phyloP scores from a whole-genome alignment of 2,888 invertebrate species.

The Lycia hirtaria region DNA sequence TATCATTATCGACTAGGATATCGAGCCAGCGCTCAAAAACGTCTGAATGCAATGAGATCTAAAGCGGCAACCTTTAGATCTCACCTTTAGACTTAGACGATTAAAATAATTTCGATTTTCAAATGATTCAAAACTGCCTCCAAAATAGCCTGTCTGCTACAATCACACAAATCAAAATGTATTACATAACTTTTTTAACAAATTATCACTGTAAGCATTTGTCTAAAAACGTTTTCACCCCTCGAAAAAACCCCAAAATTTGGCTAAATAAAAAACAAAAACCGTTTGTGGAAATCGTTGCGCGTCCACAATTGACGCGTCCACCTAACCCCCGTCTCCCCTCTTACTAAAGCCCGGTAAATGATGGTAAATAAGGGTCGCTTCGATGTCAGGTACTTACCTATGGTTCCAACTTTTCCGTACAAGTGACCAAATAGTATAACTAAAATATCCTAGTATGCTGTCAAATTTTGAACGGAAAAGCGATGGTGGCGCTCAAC shows the following conservation, averaged over 20 bases:
- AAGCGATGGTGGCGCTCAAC: too few species aligned
- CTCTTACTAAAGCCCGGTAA: slow-evolving; percentile 36
- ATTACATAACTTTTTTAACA: not conserved
- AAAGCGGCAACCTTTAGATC: too few species aligned
- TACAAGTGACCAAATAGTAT: too few species aligned
- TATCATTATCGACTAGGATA: too few species aligned
- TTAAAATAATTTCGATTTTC: not conserved
- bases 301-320: slow-evolving; percentile 53
- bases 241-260: slow-evolving; percentile 22
- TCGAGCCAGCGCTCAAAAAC: too few species aligned
- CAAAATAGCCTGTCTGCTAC: not conserved
- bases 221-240: slow-evolving; percentile 18
- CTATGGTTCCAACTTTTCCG: too few species aligned
- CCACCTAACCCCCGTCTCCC: slow-evolving; percentile 40
- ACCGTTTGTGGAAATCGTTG: slow-evolving; percentile 57
- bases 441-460: too few species aligned
- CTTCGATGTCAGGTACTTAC: too few species aligned
- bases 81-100: too few species aligned
- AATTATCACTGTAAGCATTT: slow-evolving; percentile 25
- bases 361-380: slow-evolving; percentile 33
- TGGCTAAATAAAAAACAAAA: slow-evolving; percentile 27
- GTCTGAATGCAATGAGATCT: too few species aligned
- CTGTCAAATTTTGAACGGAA: too few species aligned
- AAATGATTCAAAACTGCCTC: not conserved
- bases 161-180: slow-evolving; percentile 8